Base-by-base conservation (phyloP, 2,797 vertebrate species). In the Siniperca obscura region DNA sequence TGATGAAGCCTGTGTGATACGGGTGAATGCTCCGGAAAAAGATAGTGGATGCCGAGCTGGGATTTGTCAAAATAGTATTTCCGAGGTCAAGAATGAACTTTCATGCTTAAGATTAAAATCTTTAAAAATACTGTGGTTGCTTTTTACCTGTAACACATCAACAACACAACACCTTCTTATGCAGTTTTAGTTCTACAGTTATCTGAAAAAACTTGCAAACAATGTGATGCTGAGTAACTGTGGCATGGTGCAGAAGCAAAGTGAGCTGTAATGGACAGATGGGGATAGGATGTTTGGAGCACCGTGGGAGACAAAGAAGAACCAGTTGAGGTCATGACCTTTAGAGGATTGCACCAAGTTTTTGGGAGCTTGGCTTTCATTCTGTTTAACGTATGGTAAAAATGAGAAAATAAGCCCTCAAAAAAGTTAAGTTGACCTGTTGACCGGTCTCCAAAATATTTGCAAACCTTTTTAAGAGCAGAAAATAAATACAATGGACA, bases 211-310 rank as follows among this genome's bases (percentile, higher is more conserved):
- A 14, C 40, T 16, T 57, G n/a, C 40, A 67, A 22, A 70, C 44
- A 21, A 3, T 25, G 44, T 46, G 36, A 38, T 36, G 61, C 38
- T 13, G 61, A 65, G 42, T 64, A 53, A 25, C 44, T 27, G 44
- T 65, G 62, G 44, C 7, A 22, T 16, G 42, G 64, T 66, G 76
- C 76, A 66, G 69, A 50, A 7, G 70, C 68, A 46, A 64, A 70
- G 80, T 46, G 73, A 72, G 71, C 78, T 79, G 65, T 52, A 53
- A 60, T 1, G 71, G 80, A 87, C 88, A 91, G 83, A 91, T 86
- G 89, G 87, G 14, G 17, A 60, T 17, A 1, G 74, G 44, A 25
- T 42, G 68, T 75, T 76, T 59, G 65, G n/a, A 77, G 84, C 52
- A 38, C 19, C 46, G 27, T 7, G 9, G 60, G 57, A 83, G 73